Evolutionary conservation across 2,888 invertebrate genomes (phyloP).

Genomic region (Chirona hameri): DNA sequence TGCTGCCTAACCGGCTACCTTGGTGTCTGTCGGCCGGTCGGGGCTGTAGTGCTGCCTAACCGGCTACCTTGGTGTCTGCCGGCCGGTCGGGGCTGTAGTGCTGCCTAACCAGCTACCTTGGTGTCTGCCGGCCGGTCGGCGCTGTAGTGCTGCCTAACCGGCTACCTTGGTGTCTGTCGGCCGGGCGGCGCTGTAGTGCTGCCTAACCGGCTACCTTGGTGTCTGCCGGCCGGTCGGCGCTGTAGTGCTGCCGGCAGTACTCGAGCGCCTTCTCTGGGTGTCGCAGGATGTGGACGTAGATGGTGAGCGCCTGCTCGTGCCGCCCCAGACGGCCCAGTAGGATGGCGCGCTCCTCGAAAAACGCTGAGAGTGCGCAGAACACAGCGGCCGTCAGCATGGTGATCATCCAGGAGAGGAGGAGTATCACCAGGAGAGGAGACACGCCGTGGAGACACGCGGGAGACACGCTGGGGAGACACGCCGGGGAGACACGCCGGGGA

Average conservation of each 20-base stretch:
- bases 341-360: conserved; percentile 92
- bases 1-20: no score
- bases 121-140: conserved; percentile 30
- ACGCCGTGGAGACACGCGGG: no score
- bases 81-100: conserved; percentile 39
- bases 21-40: conserved; percentile 30
- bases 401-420: no score
- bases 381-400: no score
- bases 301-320: conserved; percentile 87
- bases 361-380: conserved; percentile 48
- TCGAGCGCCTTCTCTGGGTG: conserved; percentile 76
- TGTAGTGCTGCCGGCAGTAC: conserved; percentile 63
- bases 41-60: conserved; percentile 47
- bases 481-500: no score
- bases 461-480: no score
- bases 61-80: no score
- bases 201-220: conserved; percentile 36
- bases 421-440: no score
- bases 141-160: conserved; percentile 47
- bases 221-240: conserved; percentile 33
- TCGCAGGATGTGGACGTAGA: conserved; percentile 82
- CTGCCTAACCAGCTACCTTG: no score
- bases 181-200: conserved; percentile 41
- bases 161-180: background rate
- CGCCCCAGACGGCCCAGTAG: conserved; percentile 83